phyloP scores from a whole-genome alignment of 2,888 invertebrate genomes.

The Fissipunctia ypsillon region DNA sequence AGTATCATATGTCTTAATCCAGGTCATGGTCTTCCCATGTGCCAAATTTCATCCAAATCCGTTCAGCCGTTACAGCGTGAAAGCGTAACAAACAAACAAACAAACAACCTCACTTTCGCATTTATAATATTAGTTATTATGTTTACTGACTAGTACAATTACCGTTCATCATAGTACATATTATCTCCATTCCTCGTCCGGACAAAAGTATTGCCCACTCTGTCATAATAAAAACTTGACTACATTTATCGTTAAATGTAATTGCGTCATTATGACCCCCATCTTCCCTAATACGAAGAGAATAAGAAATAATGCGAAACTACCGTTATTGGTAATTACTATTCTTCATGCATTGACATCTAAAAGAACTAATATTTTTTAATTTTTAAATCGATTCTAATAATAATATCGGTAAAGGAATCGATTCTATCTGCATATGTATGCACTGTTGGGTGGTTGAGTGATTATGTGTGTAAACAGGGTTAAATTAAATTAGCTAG shows the following conservation, averaged over 20 bases:
- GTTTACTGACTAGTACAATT: slow-evolving; percentile 1
- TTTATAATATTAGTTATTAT: too few relatives aligned
- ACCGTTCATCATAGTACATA: neutral
- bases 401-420: slow-evolving; percentile 26
- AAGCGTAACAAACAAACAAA: too few relatives aligned
- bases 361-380: slow-evolving; percentile 21
- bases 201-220: slow-evolving; percentile 24
- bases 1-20: too few relatives aligned
- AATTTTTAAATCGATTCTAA: slow-evolving; percentile 44
- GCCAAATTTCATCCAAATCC: too few relatives aligned
- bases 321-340: slow-evolving; percentile 39
- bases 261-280: slow-evolving; percentile 49
- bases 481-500: too few relatives aligned
- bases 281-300: slow-evolving; percentile 44
- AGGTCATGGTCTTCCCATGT: too few relatives aligned
- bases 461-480: neutral
- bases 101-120: too few relatives aligned
- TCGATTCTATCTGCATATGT: slow-evolving; percentile 54
- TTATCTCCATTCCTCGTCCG: slow-evolving; percentile 9
- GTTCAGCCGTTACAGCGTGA: too few relatives aligned
- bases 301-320: slow-evolving; percentile 43
- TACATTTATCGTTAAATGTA: slow-evolving; percentile 48
- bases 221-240: slow-evolving; percentile 39
- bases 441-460: slow-evolving; percentile 28
- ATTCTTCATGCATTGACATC: slow-evolving; percentile 41